phyloP scores from a whole-genome alignment of 2,797 vertebrate genomes.

The Okamejei kenojei region DNA sequence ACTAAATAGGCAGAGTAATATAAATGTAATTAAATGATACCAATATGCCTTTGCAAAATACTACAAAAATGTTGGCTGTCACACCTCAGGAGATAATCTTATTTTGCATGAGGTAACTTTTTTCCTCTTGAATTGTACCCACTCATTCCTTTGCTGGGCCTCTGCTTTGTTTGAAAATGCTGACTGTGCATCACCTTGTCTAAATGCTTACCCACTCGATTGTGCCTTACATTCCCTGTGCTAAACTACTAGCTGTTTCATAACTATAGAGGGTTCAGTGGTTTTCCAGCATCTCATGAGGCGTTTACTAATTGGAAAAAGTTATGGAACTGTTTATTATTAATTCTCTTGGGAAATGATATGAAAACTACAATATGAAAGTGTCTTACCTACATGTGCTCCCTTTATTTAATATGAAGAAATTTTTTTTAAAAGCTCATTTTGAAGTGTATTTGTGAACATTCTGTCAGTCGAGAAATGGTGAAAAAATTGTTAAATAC shows the following conservation, averaged over 20 bases:
- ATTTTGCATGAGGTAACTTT: neutral
- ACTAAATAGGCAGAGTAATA: neutral
- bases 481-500: neutral
- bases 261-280: neutral
- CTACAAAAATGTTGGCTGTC: conserved; percentile 5
- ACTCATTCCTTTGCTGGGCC: neutral
- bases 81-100: neutral
- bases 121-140: neutral
- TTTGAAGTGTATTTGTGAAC: neutral
- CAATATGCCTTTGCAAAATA: neutral
- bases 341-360: neutral
- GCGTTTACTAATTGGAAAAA: neutral
- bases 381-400: neutral
- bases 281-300: neutral
- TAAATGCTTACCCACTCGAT: neutral
- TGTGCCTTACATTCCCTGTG: neutral
- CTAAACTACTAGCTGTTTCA: neutral
- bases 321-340: neutral
- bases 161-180: neutral
- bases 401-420: neutral
- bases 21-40: neutral
- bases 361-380: neutral
- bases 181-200: neutral
- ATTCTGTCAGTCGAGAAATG: neutral
- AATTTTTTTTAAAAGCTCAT: too few species aligned